These are phyloP conservation scores for Torymus tubicola DNA, from an alignment of 2,888 invertebrate genomes.

Conservation along the genomic window DNA sequence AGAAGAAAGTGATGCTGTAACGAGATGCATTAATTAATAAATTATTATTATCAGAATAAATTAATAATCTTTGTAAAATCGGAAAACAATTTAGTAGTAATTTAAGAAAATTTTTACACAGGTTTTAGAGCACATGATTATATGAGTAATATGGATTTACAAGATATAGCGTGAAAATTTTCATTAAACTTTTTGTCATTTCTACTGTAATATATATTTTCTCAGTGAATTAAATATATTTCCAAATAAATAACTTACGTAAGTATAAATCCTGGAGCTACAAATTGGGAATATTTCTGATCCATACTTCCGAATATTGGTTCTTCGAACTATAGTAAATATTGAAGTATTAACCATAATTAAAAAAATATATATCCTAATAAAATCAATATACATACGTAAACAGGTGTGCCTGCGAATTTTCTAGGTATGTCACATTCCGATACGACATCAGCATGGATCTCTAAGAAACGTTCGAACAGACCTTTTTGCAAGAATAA, in stretches of 20 bases:
- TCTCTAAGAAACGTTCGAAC: slow-evolving; percentile 82
- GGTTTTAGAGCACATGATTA: no score
- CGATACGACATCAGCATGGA: slow-evolving; percentile 81
- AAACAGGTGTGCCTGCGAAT: slow-evolving; percentile 81
- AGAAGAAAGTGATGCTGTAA: slow-evolving; percentile 88
- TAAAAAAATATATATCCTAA: slow-evolving; percentile 8
- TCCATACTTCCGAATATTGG: slow-evolving; percentile 84
- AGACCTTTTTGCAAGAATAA: slow-evolving; percentile 84
- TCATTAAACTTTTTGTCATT: no score
- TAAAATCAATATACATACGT: slow-evolving; percentile 65
- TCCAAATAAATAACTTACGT: slow-evolving; percentile 80
- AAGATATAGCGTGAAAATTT: no score
- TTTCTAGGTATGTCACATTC: slow-evolving; percentile 82
- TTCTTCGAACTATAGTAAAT: slow-evolving; percentile 79
- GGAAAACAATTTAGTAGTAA: no score
- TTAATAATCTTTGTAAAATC: no score
- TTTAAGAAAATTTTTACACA: no score
- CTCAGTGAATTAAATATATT: no score
- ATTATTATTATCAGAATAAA: neutral
- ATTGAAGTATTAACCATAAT: neutral
- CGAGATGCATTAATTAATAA: slow-evolving; percentile 10
- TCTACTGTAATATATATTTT: no score
- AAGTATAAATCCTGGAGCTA: slow-evolving; percentile 90
- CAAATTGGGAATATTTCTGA: slow-evolving; percentile 86
- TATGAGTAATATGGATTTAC: no score